Conservation (phyloP, 2,797 vertebrate genomes). For the Pseudochirops corinnae region DNA sequence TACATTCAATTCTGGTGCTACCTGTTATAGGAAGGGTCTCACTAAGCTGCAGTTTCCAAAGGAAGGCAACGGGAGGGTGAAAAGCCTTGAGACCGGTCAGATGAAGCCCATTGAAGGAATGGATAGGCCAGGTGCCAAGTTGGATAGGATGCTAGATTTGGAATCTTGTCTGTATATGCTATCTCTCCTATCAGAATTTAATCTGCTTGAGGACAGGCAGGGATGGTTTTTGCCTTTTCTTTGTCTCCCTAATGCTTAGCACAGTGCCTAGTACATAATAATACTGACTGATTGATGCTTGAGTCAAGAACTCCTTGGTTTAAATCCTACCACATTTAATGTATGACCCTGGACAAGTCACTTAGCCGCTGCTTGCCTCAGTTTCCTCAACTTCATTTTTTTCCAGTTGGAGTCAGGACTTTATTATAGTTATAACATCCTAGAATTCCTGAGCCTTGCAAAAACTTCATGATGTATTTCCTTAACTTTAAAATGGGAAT, state of each 20-base stretch:
- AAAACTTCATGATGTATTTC: neutral
- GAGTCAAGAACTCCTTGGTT: neutral
- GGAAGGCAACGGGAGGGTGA: neutral
- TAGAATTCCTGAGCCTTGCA: neutral
- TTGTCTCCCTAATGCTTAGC: neutral
- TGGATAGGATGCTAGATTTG: neutral
- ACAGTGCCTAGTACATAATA: neutral
- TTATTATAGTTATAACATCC: neutral
- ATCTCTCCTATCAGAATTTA: neutral
- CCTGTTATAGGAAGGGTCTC: neutral
- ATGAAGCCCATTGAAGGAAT: neutral
- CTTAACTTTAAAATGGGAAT: neutral
- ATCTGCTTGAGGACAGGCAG: neutral
- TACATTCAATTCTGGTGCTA: neutral
- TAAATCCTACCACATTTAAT: neutral
- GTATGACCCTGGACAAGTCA: neutral
- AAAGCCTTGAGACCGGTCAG: neutral
- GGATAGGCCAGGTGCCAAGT: neutral
- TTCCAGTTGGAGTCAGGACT: neutral
- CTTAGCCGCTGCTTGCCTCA: neutral
- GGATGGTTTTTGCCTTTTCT: neutral
- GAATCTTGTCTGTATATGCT: neutral
- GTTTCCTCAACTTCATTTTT: neutral
- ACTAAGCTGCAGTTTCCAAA: neutral
- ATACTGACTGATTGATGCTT: neutral